Evolutionary conservation across 2,888 invertebrate genomes (phyloP).

Genomic region (Oithona nana): DNA sequence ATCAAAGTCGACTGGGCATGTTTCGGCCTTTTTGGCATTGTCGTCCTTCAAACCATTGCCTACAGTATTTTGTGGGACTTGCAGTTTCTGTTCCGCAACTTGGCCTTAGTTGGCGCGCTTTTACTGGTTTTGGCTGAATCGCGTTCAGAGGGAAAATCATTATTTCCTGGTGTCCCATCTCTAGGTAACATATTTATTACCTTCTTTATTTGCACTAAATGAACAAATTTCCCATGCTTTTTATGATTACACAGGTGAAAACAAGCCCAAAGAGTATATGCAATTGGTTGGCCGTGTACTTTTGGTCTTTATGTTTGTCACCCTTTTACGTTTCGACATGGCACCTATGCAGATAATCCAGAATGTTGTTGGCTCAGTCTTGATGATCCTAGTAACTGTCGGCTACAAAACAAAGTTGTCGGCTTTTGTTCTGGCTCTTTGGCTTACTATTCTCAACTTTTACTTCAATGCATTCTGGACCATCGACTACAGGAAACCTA

Average conservation of each 20-base stretch:
- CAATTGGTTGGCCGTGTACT: slow-evolving; percentile 74
- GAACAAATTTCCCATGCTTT: too few relatives aligned
- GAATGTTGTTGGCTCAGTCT: slow-evolving; percentile 73
- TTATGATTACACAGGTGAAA: too few relatives aligned
- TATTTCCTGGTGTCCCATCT: slow-evolving; percentile 86
- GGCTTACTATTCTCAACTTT: slow-evolving; percentile 72
- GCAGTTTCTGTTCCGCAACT: slow-evolving; percentile 84
- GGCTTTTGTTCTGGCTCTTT: slow-evolving; percentile 72
- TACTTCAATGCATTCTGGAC: slow-evolving; percentile 99
- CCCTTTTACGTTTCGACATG: slow-evolving; percentile 77
- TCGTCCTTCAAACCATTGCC: slow-evolving; percentile 82
- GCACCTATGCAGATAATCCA: slow-evolving; percentile 76
- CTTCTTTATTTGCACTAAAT: too few relatives aligned
- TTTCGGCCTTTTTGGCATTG: slow-evolving; percentile 80
- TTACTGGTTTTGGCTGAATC: slow-evolving; percentile 89
- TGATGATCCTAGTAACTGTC: slow-evolving; percentile 88
- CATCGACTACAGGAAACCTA: slow-evolving; percentile 79
- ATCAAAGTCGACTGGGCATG: slow-evolving; percentile 79
- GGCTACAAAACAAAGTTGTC: slow-evolving; percentile 98
- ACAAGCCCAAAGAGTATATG: slow-evolving; percentile 87
- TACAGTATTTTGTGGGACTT: slow-evolving; percentile 97
- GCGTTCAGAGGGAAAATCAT: slow-evolving; percentile 70
- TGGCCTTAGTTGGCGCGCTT: slow-evolving; percentile 92
- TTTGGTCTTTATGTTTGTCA: slow-evolving; percentile 96
- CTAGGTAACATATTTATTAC: slow-evolving; percentile 83